Base-by-base conservation (phyloP, 2,888 invertebrate genomes). In the Colletes collaris region DNA sequence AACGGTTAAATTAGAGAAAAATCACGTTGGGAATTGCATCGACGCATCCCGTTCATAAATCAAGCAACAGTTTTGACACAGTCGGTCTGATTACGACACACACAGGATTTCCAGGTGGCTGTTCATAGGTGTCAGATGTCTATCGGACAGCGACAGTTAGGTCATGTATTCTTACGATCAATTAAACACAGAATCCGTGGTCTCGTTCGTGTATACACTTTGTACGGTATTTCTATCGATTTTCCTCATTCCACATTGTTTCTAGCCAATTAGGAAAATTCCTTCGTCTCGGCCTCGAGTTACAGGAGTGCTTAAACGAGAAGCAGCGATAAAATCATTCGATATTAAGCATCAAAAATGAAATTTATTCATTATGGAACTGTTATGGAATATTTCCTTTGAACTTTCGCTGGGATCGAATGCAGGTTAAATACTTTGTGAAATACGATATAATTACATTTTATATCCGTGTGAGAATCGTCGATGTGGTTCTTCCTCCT, bases 61-160 rank as follows among this genome's bases (percentile, higher is more conserved):
- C 63, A 63, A 58, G 19, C 10, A 13, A 56, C 35, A 37, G 63
- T 71, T 75, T 71, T 58, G 60, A 58, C 67, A n/a, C 27, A 16
- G 16, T 19, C 37, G 62, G 49, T 52, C 65, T 56, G 76, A 65
- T 76, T 75, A 56, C 78, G 55, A 40, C 50, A 63, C 11, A 46
- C 62, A 11, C 2, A 53, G 56, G 77, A 66, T 66, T 70, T 62
- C 77, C 66, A 79, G 70, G 70, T 49, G 79, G 76, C 66, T 58
- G 77, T 76, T 62, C 50, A 63, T 58, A 71, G 16, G 53, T 63
- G 70, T 77, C 70, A 63, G 70, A 70, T 76, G 8, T 27, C 11
- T 77, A 76, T 71, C 79, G 5, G 52, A 19, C 46, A n/a, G 16
- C 16, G n/a, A 66, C 70, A 66, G 70, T 77, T 76, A 71, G 16